Evolutionary conservation across 2,113 vertebrate genomes (phyloP).

Genomic region (Melanostigma gelatinosum): DNA sequence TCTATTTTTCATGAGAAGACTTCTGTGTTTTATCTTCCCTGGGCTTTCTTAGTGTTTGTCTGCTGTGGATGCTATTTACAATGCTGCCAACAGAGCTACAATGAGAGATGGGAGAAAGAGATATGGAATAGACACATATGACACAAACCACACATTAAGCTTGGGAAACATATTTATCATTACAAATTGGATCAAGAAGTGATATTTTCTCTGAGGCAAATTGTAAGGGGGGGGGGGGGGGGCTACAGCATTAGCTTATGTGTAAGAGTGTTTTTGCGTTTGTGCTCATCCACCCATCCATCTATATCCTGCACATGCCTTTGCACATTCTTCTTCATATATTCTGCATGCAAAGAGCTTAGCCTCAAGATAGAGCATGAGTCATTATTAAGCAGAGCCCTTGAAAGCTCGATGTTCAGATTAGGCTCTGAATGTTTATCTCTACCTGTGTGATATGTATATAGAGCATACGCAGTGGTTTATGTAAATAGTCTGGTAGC

Average conservation of each 20-base stretch:
- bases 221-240: not conserved
- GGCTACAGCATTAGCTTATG: not conserved
- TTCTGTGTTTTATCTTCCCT: conserved; percentile 47
- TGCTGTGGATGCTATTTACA: conserved; percentile 34
- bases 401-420: conserved; percentile 39
- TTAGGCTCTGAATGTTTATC: conserved; percentile 35
- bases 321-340: conserved; percentile 41
- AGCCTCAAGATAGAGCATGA: conserved; percentile 43
- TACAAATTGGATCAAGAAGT: conserved; percentile 12
- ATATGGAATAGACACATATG: conserved; percentile 5
- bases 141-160: conserved; percentile 26
- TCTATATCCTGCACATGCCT: conserved; percentile 35
- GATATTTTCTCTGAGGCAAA: conserved; percentile 13
- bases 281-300: conserved; percentile 35
- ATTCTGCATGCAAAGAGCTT: conserved; percentile 50
- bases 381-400: conserved; percentile 48
- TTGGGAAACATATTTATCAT: conserved; percentile 24
- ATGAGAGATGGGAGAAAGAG: conserved; percentile 17
- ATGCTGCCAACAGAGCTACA: conserved; percentile 10
- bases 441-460: conserved; percentile 23
- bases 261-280: not conserved
- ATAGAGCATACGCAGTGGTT: not conserved
- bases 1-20: conserved; percentile 71
- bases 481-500: conserved; percentile 13
- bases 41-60: conserved; percentile 46